A percentile compares a stretch with the other conserved stretches of the same genome.
Evolutionary conservation across 2,113 vertebrate species (phyloP).

Genomic region (Myrmecobius fasciatus): DNA sequence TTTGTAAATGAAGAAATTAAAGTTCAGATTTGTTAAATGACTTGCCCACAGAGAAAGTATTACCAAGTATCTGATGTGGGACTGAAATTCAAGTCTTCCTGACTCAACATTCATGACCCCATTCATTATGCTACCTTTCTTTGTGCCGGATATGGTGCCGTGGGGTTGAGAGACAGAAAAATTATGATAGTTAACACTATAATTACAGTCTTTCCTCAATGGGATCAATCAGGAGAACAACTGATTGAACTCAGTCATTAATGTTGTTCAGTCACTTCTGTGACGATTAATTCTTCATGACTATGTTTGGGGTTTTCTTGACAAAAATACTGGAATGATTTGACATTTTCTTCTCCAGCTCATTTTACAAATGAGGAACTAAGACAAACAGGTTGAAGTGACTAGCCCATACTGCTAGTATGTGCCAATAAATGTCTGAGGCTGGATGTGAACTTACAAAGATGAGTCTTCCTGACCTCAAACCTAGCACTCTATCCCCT

Average conservation of each 20-base stretch:
- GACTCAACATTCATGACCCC: not conserved
- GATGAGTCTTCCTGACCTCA: too few relatives aligned
- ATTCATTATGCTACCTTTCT: not conserved
- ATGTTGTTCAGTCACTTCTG: not conserved
- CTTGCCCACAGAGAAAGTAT: not conserved
- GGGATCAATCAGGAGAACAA: not conserved
- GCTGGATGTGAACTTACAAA: too few relatives aligned
- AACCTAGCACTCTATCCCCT: too few relatives aligned
- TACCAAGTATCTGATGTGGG: not conserved
- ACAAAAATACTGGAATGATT: too few relatives aligned
- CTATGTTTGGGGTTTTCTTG: too few relatives aligned
- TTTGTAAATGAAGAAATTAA: not conserved
- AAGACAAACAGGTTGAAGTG: too few relatives aligned
- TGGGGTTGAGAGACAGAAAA: not conserved
- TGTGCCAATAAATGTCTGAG: too few relatives aligned
- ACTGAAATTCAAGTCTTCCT: not conserved
- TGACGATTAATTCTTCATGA: too few relatives aligned
- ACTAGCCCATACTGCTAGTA: too few relatives aligned
- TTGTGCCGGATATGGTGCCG: not conserved
- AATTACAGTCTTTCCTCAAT: not conserved
- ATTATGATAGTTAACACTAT: not conserved
- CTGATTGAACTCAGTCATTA: not conserved
- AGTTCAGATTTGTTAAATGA: not conserved
- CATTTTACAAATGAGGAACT: too few relatives aligned
- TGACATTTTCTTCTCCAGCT: too few relatives aligned